Conservation (phyloP, 2,888 invertebrate species). For the Parnassius glacialis region DNA sequence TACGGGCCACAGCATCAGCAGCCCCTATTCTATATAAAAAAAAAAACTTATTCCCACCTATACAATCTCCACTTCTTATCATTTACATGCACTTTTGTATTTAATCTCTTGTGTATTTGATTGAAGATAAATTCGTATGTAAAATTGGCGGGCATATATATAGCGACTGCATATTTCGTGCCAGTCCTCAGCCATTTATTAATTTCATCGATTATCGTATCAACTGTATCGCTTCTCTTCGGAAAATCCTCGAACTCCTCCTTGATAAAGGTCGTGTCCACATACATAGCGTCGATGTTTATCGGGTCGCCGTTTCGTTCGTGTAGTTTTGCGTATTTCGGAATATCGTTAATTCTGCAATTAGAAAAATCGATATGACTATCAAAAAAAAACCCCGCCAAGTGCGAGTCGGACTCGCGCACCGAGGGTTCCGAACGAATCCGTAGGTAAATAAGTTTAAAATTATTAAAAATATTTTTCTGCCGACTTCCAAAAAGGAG, state of each 20-base stretch:
- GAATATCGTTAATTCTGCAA: constrained; percentile 70
- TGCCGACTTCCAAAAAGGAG: too few relatives aligned
- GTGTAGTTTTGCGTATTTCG: constrained; percentile 80
- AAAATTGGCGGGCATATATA: constrained; percentile 80
- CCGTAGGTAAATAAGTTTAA: too few relatives aligned
- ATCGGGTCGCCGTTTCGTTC: constrained; percentile 67
- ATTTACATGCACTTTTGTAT: constrained; percentile 83
- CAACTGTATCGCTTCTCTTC: constrained; percentile 81
- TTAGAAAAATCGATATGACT: neutral
- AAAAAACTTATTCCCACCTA: constrained; percentile 57
- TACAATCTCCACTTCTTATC: constrained; percentile 78
- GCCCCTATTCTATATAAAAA: too few relatives aligned
- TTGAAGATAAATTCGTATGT: constrained; percentile 84
- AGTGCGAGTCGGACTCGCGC: too few relatives aligned
- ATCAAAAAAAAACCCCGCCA: too few relatives aligned
- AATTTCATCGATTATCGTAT: constrained; percentile 74
- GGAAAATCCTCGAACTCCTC: constrained; percentile 82
- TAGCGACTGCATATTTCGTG: constrained; percentile 71
- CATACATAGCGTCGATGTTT: constrained; percentile 83
- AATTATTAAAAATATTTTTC: too few relatives aligned
- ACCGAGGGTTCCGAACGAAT: too few relatives aligned
- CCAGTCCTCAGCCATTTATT: constrained; percentile 80
- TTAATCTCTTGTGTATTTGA: constrained; percentile 74
- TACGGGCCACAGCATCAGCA: too few relatives aligned
- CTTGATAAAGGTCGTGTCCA: constrained; percentile 90